Evolutionary conservation across 2,113 vertebrate genomes (phyloP).

Genomic region (Australoheros scitulus): DNA sequence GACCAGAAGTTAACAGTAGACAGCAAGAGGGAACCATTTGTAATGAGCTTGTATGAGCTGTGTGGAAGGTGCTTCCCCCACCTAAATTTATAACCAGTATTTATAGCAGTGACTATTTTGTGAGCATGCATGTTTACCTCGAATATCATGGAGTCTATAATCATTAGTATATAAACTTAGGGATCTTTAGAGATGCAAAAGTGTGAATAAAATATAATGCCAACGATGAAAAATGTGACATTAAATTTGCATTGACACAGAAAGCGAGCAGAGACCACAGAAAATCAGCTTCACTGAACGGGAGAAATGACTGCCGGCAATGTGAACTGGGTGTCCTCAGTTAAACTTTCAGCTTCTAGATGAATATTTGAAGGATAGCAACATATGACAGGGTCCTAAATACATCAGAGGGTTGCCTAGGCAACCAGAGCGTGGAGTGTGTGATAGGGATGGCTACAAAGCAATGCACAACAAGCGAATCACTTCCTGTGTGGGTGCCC

Average conservation of each 20-base stretch:
- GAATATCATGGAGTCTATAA: not conserved
- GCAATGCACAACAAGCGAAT: not conserved
- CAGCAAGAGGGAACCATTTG: no score
- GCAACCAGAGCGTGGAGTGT: not conserved
- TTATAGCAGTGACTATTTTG: not conserved
- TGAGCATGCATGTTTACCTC: not conserved
- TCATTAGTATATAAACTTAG: not conserved
- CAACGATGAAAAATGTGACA: not conserved
- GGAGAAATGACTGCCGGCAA: not conserved
- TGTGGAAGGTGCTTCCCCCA: no score
- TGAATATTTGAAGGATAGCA: not conserved
- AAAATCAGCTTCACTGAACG: accelerated
- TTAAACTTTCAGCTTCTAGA: not conserved
- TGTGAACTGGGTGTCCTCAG: not conserved
- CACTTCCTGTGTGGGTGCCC: not conserved
- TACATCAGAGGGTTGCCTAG: not conserved
- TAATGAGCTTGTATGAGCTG: no score
- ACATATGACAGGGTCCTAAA: not conserved
- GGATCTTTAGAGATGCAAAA: not conserved
- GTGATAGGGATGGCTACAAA: not conserved
- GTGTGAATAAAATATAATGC: not conserved
- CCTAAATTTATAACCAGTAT: not conserved
- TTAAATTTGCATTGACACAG: not conserved
- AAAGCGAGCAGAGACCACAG: not conserved
- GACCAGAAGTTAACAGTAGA: no score